Conservation (phyloP, 1,140 invertebrate species). For the Cheumatopsyche charites region DNA sequence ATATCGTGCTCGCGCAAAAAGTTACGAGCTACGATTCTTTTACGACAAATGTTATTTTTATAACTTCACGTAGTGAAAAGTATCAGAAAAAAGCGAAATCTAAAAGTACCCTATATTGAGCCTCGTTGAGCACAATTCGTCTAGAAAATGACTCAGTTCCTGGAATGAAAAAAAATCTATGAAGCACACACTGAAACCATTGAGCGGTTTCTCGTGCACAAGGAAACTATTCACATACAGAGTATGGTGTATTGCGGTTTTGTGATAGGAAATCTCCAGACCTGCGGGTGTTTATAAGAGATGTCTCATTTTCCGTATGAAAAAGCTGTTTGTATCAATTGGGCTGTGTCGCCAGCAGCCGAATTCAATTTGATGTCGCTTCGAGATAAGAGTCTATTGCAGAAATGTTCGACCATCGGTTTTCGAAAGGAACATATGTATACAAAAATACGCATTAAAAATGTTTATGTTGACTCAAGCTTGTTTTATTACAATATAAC, state of each 20-base stretch:
- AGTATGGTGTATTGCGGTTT: neutral
- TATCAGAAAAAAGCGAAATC: too few species aligned
- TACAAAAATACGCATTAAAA: neutral
- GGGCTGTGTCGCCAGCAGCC: slow-evolving; percentile 26
- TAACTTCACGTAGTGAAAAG: too few species aligned
- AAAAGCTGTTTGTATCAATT: slow-evolving; percentile 30
- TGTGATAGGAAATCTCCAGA: slow-evolving; percentile 12
- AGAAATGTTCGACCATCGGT: too few species aligned
- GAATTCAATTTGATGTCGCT: slow-evolving; percentile 49
- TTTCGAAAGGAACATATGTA: neutral
- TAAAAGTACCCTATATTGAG: too few species aligned
- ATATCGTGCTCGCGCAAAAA: neutral
- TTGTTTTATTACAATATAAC: too few species aligned
- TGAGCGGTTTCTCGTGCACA: too few species aligned
- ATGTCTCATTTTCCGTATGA: slow-evolving; percentile 34
- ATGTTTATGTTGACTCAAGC: too few species aligned
- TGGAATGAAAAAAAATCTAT: too few species aligned
- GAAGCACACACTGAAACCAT: too few species aligned
- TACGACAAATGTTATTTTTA: slow-evolving; percentile 4
- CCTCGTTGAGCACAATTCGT: too few species aligned
- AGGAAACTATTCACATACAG: too few species aligned
- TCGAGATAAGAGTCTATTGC: slow-evolving; percentile 37
- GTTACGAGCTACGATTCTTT: slow-evolving; percentile 3
- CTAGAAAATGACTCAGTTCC: too few species aligned
- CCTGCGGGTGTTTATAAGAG: slow-evolving; percentile 23